Evolutionary conservation across 1,140 invertebrate genomes (phyloP), one percentile per base, ranked within the genome.

Genomic region (Alviniconcha marisindica): DNA sequence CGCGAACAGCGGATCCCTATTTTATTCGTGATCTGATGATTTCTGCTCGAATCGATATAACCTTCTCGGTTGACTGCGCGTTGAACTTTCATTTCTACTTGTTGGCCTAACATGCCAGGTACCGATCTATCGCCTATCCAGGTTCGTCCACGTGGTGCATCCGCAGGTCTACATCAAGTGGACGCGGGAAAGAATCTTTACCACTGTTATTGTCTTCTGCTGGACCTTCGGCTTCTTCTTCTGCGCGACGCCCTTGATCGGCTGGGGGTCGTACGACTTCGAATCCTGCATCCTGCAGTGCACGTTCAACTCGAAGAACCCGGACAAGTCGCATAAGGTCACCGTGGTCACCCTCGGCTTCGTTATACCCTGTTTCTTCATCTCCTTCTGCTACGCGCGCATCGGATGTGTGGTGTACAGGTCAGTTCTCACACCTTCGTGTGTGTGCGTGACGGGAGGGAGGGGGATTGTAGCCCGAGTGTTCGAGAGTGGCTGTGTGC

Each of bases 311-410:
- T 83, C 56, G 60, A n/a, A 48, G 31, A 60, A 56, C 51, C 15
- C 81, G 40, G 87, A 87, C 79, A 88, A 90, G 71, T 88, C 88
- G 15, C 89, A 91, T 80, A 87, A 90, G 78, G 85, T 90, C 51
- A 83, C 83, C 15, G 87, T 83, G 18, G 87, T 91, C 5, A 91
- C 90, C 60, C 51, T 85, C 10, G 90, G 90, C 24, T 91, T 88
- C 54, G 88, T 91, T 15, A 84, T 90, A 0, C 90, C 90, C 28
- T 90, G 89, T 83, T 60, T 90, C 36, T 91, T 91, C 78, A 90
- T 91, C 44, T 82, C 82, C 66, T 87, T 89, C 77, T 91, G 90
- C 77, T 91, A 91, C 66, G 89, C 88, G 28, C 86, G 90, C 54
- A 90, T 91, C 15, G 90, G 90, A 28, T 89, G 88, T 48, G 87